phyloP scores from a whole-genome alignment of 2,113 vertebrate genomes.

The Silurus glanis region DNA sequence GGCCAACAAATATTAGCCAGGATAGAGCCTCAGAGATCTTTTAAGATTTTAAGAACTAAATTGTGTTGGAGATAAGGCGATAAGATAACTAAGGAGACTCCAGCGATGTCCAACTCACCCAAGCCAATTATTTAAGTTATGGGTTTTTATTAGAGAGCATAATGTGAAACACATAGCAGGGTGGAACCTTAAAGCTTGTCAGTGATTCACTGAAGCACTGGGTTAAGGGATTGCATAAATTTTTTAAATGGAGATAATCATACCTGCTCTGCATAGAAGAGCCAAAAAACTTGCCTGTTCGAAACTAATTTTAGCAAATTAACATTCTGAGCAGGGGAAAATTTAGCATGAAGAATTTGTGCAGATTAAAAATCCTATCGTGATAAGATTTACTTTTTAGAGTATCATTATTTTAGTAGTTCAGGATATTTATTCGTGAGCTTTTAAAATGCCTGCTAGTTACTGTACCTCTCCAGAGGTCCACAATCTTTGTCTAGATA shows the following conservation, averaged over 20 bases:
- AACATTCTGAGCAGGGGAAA: background rate
- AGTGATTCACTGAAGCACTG: slow-evolving; percentile 3
- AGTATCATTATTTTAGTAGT: background rate
- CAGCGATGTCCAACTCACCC: slow-evolving; percentile 16
- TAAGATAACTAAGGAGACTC: slow-evolving; percentile 30
- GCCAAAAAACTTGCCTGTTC: background rate
- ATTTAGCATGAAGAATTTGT: background rate
- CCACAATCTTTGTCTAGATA: slow-evolving; percentile 43
- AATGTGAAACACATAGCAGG: background rate
- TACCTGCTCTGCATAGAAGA: background rate
- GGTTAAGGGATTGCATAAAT: background rate
- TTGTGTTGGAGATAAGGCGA: background rate
- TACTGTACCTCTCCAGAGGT: slow-evolving; percentile 22
- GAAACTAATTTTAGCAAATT: background rate
- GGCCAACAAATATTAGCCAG: slow-evolving; percentile 10
- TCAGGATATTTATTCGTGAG: background rate
- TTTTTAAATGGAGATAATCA: slow-evolving; percentile 1
- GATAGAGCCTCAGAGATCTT: slow-evolving; percentile 11
- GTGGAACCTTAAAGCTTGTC: background rate
- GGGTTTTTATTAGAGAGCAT: slow-evolving; percentile 1
- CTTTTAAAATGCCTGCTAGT: slow-evolving; percentile 10
- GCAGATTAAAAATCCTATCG: background rate
- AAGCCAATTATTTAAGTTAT: background rate
- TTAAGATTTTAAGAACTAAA: slow-evolving; percentile 32
- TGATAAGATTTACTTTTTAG: background rate